Conservation (phyloP, 2,113 vertebrate genomes). For the Maccullochella peelii region DNA sequence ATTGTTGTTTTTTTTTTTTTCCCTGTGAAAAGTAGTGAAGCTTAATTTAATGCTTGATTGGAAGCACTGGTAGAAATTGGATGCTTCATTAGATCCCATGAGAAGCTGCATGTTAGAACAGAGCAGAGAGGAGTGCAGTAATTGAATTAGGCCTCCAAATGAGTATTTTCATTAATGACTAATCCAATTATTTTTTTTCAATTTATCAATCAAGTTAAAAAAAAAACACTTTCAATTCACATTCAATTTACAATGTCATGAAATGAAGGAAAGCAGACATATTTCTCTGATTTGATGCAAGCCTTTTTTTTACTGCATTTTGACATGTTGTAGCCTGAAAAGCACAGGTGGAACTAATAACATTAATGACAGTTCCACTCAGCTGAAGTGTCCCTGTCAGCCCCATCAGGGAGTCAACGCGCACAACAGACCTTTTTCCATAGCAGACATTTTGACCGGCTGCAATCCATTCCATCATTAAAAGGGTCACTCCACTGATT, state of each 20-base stretch:
- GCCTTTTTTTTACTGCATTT: background rate
- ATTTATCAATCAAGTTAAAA: background rate
- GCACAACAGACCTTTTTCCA: background rate
- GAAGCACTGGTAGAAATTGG: slow-evolving; percentile 23
- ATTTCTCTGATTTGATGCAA: too few relatives aligned
- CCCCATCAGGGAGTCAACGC: background rate
- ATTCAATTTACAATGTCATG: background rate
- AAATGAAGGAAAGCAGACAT: background rate
- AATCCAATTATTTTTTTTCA: slow-evolving; percentile 14
- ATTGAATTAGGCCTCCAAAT: slow-evolving; percentile 32
- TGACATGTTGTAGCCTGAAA: background rate
- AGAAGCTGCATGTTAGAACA: slow-evolving; percentile 19
- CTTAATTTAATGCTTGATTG: slow-evolving; percentile 37
- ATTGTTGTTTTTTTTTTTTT: background rate
- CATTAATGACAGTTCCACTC: background rate
- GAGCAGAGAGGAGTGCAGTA: background rate
- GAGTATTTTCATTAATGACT: background rate
- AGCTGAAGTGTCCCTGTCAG: background rate
- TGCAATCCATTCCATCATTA: background rate
- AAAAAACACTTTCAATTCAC: background rate
- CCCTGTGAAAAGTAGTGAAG: slow-evolving; percentile 12
- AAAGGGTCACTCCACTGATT: background rate
- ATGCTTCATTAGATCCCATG: slow-evolving; percentile 49
- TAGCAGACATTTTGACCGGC: background rate
- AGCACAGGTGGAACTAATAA: background rate